Evolutionary conservation across 2,888 invertebrate genomes (phyloP).

Genomic region (Ferdinandea cuprea): DNA sequence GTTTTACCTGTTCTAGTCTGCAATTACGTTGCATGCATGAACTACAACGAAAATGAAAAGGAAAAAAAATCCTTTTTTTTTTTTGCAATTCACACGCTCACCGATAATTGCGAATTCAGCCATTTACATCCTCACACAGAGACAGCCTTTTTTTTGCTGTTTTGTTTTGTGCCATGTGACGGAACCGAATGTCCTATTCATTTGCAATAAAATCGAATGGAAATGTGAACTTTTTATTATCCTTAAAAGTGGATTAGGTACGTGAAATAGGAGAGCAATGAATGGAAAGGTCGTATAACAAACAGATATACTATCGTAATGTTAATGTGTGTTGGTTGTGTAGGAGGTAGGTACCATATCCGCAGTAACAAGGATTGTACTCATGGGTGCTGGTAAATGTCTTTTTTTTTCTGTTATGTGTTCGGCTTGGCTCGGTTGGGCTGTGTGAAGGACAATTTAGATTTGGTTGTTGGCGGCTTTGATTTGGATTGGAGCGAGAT

Average conservation of each 20-base stretch:
- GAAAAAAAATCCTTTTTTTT: conserved; percentile 11
- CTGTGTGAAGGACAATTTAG: conserved; percentile 8
- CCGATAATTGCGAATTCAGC: conserved; percentile 66
- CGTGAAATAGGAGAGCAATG: conserved; percentile 53
- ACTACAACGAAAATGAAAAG: not conserved
- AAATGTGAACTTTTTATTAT: conserved; percentile 66
- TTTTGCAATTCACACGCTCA: conserved; percentile 53
- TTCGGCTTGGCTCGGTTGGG: not conserved
- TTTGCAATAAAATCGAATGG: conserved; percentile 73
- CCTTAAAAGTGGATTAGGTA: conserved; percentile 67
- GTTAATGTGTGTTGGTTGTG: conserved; percentile 41
- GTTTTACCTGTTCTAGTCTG: conserved; percentile 26
- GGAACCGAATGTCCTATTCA: conserved; percentile 66
- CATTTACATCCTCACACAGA: conserved; percentile 50
- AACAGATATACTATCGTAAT: conserved; percentile 44
- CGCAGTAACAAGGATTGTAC: conserved; percentile 34
- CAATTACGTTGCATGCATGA: conserved; percentile 32
- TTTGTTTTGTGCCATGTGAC: not conserved
- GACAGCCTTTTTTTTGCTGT: not conserved
- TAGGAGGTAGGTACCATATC: not conserved
- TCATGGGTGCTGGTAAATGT: conserved; percentile 42
- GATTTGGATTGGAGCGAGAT: conserved; percentile 3
- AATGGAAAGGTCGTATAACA: conserved; percentile 40
- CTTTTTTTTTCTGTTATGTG: not conserved
- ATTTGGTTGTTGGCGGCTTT: not conserved